phyloP scores from a whole-genome alignment of 2,113 vertebrate genomes.

The Macquaria ambigua region DNA sequence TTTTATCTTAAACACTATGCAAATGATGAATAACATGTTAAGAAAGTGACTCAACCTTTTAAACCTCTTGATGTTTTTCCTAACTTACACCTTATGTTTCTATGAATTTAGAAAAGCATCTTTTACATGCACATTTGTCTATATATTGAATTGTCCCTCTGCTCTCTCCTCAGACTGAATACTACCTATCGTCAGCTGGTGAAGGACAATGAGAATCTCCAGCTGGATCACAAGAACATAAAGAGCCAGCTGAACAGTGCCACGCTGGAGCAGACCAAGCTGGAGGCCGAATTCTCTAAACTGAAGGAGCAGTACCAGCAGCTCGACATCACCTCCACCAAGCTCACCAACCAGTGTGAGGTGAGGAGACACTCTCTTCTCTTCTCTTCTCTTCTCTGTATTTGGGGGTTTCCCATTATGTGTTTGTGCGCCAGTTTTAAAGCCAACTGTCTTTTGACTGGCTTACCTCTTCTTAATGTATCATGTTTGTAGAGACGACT shows the following conservation, averaged over 20 bases:
- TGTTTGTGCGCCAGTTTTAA: not conserved
- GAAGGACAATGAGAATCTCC: slow-evolving; percentile 93
- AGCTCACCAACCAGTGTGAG: slow-evolving; percentile 98
- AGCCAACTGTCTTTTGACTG: not conserved
- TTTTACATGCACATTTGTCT: not conserved
- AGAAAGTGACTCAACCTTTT: not conserved
- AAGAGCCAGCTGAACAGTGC: slow-evolving; percentile 93
- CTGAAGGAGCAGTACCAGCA: slow-evolving; percentile 97
- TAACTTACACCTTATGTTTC: not conserved
- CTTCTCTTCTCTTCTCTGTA: not conserved
- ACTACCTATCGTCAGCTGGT: slow-evolving; percentile 89
- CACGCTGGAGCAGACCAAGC: slow-evolving; percentile 94
- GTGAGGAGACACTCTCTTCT: slow-evolving; percentile 72
- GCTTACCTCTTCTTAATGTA: slow-evolving; percentile 1
- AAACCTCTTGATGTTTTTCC: not conserved
- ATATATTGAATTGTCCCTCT: not conserved
- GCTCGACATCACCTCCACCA: slow-evolving; percentile 96
- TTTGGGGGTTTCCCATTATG: not conserved
- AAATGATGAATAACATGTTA: not conserved
- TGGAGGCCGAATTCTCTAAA: slow-evolving; percentile 97
- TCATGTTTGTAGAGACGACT: not conserved
- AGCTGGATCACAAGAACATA: slow-evolving; percentile 93
- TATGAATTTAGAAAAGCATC: not conserved
- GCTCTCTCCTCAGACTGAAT: slow-evolving; percentile 83
- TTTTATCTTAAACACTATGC: not conserved